Percentiles rank a stretch among this genome's conserved stretches.
These are phyloP conservation scores for Drosophila hydei DNA, from an alignment of 1,140 invertebrate species.

Conservation along the genomic window DNA sequence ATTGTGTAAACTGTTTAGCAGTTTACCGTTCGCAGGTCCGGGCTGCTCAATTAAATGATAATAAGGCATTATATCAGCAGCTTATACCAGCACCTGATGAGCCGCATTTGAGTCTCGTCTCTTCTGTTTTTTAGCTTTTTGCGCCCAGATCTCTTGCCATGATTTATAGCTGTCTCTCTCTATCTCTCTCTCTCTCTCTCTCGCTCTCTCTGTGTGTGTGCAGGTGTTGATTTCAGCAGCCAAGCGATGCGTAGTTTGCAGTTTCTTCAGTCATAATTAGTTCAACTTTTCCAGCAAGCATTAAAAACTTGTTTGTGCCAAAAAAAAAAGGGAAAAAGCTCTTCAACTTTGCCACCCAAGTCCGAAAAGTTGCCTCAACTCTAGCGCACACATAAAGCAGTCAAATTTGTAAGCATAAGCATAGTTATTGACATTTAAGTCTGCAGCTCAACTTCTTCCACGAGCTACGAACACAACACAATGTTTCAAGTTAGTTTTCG, in stretches of 20 bases:
- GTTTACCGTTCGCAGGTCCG: constrained; percentile 36
- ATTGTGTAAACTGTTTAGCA: constrained; percentile 60
- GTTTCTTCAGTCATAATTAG: constrained; percentile 20
- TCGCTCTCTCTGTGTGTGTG: background rate
- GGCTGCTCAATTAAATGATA: constrained; percentile 60
- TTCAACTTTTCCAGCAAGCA: constrained; percentile 20
- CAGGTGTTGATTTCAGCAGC: constrained; percentile 20
- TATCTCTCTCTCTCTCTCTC: no score
- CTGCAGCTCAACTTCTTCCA: background rate
- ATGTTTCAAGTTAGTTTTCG: no score
- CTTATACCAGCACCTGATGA: constrained; percentile 31
- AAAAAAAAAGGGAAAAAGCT: background rate
- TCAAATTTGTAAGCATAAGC: background rate
- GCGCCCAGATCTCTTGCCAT: background rate
- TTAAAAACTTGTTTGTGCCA: constrained; percentile 19
- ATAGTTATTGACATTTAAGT: background rate
- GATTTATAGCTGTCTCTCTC: background rate
- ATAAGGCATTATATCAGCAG: constrained; percentile 52
- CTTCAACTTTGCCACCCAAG: background rate
- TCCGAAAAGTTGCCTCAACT: constrained; percentile 2
- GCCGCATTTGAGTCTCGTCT: background rate
- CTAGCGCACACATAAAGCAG: background rate
- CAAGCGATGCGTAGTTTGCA: constrained; percentile 21
- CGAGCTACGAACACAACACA: no score
- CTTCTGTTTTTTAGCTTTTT: no score